Conservation (phyloP, 2,888 invertebrate species). For the Drosophila kambysellisi region DNA sequence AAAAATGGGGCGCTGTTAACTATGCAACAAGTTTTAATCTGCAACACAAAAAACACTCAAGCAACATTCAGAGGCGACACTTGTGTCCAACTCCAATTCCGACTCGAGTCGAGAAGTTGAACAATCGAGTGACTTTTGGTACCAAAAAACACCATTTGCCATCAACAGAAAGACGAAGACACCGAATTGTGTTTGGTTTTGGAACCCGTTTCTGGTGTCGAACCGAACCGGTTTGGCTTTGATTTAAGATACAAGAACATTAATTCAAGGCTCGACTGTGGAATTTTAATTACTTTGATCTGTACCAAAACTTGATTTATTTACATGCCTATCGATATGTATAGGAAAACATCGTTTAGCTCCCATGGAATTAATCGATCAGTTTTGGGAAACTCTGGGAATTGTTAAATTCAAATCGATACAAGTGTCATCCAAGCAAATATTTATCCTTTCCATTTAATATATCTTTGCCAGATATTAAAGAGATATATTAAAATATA, state of each 20-base stretch:
- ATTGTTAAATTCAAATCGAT: neutral
- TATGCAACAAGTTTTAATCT: slow-evolving; percentile 50
- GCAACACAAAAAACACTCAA: neutral
- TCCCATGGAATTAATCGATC: neutral
- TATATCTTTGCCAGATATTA: too few relatives aligned
- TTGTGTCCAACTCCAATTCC: neutral
- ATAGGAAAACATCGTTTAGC: neutral
- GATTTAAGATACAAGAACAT: neutral
- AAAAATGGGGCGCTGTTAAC: slow-evolving; percentile 36
- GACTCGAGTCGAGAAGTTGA: neutral
- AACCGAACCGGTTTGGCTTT: neutral
- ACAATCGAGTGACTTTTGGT: neutral
- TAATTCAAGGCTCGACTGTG: neutral
- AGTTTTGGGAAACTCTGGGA: neutral
- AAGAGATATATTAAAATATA: neutral
- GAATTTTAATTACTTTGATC: neutral
- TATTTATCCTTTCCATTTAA: neutral
- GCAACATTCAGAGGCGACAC: neutral
- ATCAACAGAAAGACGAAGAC: neutral
- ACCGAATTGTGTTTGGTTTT: neutral
- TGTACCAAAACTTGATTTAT: neutral
- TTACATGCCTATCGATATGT: neutral
- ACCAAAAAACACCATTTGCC: neutral
- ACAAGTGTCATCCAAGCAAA: neutral
- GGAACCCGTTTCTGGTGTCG: neutral